Percentiles rank a stretch among this genome's conserved stretches.
Conservation (phyloP, 1,140 invertebrate genomes). For the Delia radicum region DNA sequence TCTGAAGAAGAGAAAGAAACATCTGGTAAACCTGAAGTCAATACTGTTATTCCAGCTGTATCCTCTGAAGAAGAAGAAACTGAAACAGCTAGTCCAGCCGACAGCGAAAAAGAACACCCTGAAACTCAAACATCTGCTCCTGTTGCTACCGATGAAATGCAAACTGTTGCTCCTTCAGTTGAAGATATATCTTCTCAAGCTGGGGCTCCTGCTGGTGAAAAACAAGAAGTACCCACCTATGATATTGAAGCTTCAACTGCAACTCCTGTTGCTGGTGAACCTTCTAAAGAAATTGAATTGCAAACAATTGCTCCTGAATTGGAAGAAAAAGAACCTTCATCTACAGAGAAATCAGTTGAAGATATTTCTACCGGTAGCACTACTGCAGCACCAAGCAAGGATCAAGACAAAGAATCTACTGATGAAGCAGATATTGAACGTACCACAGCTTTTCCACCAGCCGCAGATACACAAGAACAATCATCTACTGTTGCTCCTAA, state of each 20-base stretch:
- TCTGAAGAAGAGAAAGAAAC: conserved; percentile 20
- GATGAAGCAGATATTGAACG: background rate
- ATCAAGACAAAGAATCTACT: background rate
- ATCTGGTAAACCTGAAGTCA: conserved; percentile 17
- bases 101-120: background rate
- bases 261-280: background rate
- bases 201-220: background rate
- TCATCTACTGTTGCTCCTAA: conserved; percentile 19
- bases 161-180: background rate
- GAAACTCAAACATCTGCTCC: background rate
- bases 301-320: background rate
- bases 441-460: background rate
- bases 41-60: conserved; percentile 23
- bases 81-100: background rate
- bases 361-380: background rate
- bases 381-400: background rate
- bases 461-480: background rate
- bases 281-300: conserved; percentile 26
- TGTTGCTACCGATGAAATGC: background rate
- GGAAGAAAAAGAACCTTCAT: background rate
- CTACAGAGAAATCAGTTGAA: background rate
- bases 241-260: background rate
- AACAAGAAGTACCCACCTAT: background rate
- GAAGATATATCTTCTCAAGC: background rate
- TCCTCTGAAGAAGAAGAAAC: background rate